Evolutionary conservation across 2,888 invertebrate species (phyloP), one percentile per base, ranked within the genome.

Genomic region (Chironomus riparius): DNA sequence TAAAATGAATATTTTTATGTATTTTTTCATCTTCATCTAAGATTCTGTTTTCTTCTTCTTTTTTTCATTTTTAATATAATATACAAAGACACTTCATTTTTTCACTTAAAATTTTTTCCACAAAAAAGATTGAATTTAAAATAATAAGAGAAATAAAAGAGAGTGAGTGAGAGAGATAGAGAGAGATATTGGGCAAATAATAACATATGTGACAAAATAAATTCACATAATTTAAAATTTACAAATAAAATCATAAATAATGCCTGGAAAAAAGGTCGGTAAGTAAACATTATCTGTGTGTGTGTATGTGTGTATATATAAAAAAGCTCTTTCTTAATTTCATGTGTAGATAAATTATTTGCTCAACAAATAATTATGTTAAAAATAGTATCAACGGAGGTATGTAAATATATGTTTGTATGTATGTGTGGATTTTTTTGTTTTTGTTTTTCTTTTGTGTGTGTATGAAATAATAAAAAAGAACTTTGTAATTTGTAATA

Each of bases 11-110:
- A 74, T 62, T 74, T 65, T 48, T 70, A 28, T 74, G 62, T 68
- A 38, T 47, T 47, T 74, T 72, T 72, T 72, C 21, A 38, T 68
- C 62, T 65, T 65, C 47, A 15, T 74, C 74, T 74, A 68, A 74
- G 74, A 74, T 74, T 62, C 62, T 47, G 62, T 62, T 72, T 72
- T 56, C 15, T 65, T 24, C 38, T 38, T 38, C 38, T 10, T 38
- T 38, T n/a, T 38, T 38, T 38, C 10, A 10, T 38, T 38, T 28
- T 65, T 22, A 74, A 74, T 74, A 56, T 56, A 74, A 48, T 74
- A 65, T 74, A 74, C 74, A 74, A 74, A 74, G 74, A 74, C 74
- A 74, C 74, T 74, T 74, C 74, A 68, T 74, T 74, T 72, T 70
- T 65, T 65, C 47, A 18, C 56, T 47, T 71, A 24, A 70, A 70